These are phyloP conservation scores for Melanotaenia nigrans DNA, from an alignment of 2,797 vertebrate species.

Conservation along the genomic window DNA sequence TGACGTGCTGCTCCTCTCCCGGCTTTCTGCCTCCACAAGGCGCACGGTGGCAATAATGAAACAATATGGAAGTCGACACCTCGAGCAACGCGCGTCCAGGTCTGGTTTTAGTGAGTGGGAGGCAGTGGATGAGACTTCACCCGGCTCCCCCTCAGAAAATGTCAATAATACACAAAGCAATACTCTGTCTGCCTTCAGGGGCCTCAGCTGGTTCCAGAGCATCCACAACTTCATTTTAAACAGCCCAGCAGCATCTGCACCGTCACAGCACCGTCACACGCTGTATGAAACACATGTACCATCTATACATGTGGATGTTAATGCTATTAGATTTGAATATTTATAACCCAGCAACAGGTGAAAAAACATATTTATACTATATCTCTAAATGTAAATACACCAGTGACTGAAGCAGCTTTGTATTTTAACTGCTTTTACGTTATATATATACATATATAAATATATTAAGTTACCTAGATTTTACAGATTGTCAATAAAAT, in stretches of 20 bases:
- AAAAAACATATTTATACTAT: slow-evolving; percentile 57
- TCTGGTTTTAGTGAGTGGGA: slow-evolving; percentile 1
- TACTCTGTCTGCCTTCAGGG: slow-evolving; percentile 52
- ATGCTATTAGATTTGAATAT: slow-evolving; percentile 50
- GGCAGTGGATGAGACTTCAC: slow-evolving; percentile 1
- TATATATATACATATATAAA: slow-evolving; percentile 30
- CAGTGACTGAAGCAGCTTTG: slow-evolving; percentile 57
- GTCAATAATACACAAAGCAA: slow-evolving; percentile 61
- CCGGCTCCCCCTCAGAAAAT: slow-evolving; percentile 20
- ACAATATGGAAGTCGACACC: slow-evolving; percentile 1
- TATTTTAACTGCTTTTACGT: slow-evolving; percentile 37
- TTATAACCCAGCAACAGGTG: slow-evolving; percentile 31
- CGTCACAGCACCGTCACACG: slow-evolving; percentile 30
- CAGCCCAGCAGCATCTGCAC: slow-evolving; percentile 21
- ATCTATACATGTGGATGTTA: too few species aligned
- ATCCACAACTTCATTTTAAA: slow-evolving; percentile 1
- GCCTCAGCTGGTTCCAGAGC: slow-evolving; percentile 20
- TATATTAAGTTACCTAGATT: neutral
- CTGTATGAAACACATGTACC: neutral
- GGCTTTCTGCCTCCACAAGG: slow-evolving; percentile 6
- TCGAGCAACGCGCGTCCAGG: neutral
- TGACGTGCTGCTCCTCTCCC: neutral
- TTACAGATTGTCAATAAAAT: neutral
- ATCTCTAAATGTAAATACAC: slow-evolving; percentile 65
- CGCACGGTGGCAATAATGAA: slow-evolving; percentile 33